Evolutionary conservation across 2,797 vertebrate genomes (phyloP), one percentile per base, ranked within the genome.

Genomic region (Microcaecilia unicolor): DNA sequence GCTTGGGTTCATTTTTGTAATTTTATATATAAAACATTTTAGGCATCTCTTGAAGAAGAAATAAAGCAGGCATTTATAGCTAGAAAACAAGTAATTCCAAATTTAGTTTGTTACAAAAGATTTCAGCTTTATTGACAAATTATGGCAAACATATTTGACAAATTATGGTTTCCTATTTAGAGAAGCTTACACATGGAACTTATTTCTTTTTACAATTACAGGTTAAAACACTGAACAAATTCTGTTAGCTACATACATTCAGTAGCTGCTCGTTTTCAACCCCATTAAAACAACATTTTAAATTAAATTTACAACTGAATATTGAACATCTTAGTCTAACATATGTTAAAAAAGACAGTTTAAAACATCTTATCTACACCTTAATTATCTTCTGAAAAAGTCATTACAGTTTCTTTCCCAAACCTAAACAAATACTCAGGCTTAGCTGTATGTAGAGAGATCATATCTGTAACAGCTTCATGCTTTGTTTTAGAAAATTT

Each of bases 191-290:
- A 97, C 92, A 93, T 79, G 70, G 80, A 74, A 78, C 79, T 85
- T 89, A 74, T 67, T 69, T 90, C 86, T 90, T 92, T 92, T 83
- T 67, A 97, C 93, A 98, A 92, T 94, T 92, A 97, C 94, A 97
- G 83, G 80, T 91, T 92, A 93, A 84, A 89, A 97, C 89, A 97
- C 89, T 91, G 83, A 91, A 94, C 90, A 95, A 87, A 88, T 83
- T 88, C 83, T 89, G 84, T 79, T 88, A 92, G 92, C 88, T 84
- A 92, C 87, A 90, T 87, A 93, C 87, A 93, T 84, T 82, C 72
- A 80, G 79, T 84, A 86, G 84, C 84, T 77, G 68, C 76, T 83
- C 85, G 60, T 79, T 87, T 81, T 84, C 80, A 82, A 85, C 64
- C 70, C 81, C 84, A 86, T 86, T 78, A 85, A 80, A 81, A 80